These are phyloP conservation scores for Eulemur albifrons DNA, from an alignment of 2,797 vertebrate species.

Conservation along the genomic window DNA sequence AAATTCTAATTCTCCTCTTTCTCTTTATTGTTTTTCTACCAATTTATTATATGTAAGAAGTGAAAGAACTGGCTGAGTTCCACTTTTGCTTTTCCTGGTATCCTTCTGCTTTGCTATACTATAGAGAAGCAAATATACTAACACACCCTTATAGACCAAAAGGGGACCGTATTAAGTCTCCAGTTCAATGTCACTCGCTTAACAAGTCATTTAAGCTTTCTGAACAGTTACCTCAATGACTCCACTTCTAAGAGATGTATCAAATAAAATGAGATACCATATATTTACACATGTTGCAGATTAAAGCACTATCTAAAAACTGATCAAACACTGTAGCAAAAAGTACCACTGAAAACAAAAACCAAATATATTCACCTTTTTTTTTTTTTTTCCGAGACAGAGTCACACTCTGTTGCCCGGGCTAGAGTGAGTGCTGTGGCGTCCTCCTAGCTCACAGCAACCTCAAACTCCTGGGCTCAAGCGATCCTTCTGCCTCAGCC, in stretches of 20 bases:
- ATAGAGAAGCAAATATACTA: not conserved
- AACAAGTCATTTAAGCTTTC: not conserved
- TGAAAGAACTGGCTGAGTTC: not conserved
- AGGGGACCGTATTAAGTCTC: not conserved
- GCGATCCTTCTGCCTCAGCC: too few relatives aligned
- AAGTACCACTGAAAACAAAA: slow-evolving; percentile 43
- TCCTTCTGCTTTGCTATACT: not conserved
- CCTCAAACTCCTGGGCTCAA: too few relatives aligned
- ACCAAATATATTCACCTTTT: not conserved
- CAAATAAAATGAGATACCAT: not conserved
- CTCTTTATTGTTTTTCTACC: not conserved
- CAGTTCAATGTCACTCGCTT: not conserved
- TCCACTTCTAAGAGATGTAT: not conserved
- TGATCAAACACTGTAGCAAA: not conserved
- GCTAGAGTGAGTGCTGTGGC: too few relatives aligned
- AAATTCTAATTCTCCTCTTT: not conserved
- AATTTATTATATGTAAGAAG: not conserved
- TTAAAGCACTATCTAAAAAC: slow-evolving; percentile 5
- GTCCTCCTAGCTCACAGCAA: too few relatives aligned
- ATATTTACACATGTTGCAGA: not conserved
- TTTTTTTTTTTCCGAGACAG: too few relatives aligned
- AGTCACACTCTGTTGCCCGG: too few relatives aligned
- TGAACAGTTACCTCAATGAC: not conserved
- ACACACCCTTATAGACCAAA: not conserved
- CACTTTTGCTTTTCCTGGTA: slow-evolving; percentile 3